These are phyloP conservation scores for Odobenus rosmarus DNA, from an alignment of 2,113 vertebrate genomes.

Conservation along the genomic window DNA sequence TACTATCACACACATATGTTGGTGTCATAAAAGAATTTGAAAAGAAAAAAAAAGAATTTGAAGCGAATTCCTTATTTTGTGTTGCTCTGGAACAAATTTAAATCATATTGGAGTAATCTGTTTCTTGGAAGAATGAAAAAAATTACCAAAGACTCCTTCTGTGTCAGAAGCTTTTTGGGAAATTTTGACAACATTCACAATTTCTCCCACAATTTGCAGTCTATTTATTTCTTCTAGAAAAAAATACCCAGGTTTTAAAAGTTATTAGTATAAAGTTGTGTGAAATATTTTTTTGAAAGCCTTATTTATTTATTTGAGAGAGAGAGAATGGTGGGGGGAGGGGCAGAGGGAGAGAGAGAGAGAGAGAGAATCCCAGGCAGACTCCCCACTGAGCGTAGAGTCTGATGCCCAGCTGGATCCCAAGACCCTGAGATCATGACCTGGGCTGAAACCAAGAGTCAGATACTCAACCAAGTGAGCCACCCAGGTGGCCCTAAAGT, in stretches of 20 bases:
- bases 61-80: slow-evolving; percentile 38
- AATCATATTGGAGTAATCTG: slow-evolving; percentile 40
- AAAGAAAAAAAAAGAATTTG: slow-evolving; percentile 23
- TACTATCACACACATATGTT: slow-evolving; percentile 1
- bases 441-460: not conserved
- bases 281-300: not conserved
- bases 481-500: not conserved
- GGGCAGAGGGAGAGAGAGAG: not conserved
- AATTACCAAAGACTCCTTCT: slow-evolving; percentile 34
- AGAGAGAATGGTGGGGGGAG: not conserved
- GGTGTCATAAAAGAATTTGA: slow-evolving; percentile 3
- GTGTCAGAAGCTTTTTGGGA: slow-evolving; percentile 11
- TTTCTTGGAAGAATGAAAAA: slow-evolving; percentile 34
- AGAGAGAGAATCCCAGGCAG: not conserved
- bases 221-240: not conserved
- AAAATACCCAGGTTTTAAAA: not conserved
- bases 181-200: slow-evolving; percentile 34
- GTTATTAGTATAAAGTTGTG: not conserved
- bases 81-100: slow-evolving; percentile 66
- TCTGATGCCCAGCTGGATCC: too few relatives aligned
- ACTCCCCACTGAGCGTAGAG: not conserved
- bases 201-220: slow-evolving; percentile 8
- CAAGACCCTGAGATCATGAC: not conserved
- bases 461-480: not conserved
- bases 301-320: not conserved